phyloP scores from a whole-genome alignment of 1,140 invertebrate species.

The Apis laboriosa region DNA sequence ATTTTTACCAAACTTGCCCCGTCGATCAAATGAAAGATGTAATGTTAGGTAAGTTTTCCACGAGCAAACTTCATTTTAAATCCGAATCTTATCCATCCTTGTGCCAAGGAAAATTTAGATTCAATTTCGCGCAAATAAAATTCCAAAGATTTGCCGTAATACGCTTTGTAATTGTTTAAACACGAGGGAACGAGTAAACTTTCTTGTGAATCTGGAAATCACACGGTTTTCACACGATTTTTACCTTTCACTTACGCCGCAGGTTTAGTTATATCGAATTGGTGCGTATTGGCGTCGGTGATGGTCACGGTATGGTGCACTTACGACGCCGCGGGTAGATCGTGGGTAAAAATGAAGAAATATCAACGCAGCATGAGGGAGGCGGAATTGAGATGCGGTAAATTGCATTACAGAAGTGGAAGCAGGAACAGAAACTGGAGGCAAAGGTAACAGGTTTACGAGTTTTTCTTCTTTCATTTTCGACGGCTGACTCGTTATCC shows the following conservation, averaged over 20 bases:
- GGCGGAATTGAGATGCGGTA: conserved; percentile 83
- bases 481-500: conserved; percentile 21
- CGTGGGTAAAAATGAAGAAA: conserved; percentile 97
- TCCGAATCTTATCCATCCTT: background rate
- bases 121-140: background rate
- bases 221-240: conserved; percentile 3
- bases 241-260: conserved; percentile 26
- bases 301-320: conserved; percentile 93
- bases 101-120: background rate
- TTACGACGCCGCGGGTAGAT: conserved; percentile 92
- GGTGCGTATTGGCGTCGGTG: conserved; percentile 87
- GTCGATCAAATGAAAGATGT: conserved; percentile 87
- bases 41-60: conserved; percentile 86
- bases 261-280: conserved; percentile 92
- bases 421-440: conserved; percentile 92
- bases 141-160: background rate
- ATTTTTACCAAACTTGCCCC: conserved; percentile 87
- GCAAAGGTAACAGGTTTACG: conserved; percentile 84
- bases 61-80: background rate
- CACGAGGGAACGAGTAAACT: background rate
- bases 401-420: conserved; percentile 90
- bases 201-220: background rate
- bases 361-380: conserved; percentile 92
- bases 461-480: background rate
- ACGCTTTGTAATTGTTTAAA: background rate